Evolutionary conservation across 2,113 vertebrate genomes (phyloP).

Genomic region (Microtus montanus): DNA sequence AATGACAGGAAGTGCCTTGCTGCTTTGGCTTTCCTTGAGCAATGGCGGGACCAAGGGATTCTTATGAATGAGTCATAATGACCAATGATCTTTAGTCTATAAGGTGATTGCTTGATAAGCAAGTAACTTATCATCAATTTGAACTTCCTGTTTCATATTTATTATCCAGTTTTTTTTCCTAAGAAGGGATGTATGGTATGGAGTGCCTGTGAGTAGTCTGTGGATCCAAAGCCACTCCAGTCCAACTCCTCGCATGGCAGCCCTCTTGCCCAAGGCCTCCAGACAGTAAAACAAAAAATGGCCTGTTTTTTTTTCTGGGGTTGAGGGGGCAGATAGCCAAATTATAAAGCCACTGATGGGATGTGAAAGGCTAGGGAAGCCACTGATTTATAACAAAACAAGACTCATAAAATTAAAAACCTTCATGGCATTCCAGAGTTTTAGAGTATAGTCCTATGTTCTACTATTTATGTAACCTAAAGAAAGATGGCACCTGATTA

Average conservation of each 20-base stretch:
- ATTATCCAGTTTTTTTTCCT: neutral
- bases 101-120: constrained; percentile 61
- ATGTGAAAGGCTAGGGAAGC: neutral
- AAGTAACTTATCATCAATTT: constrained; percentile 1
- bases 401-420: neutral
- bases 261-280: neutral
- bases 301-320: neutral
- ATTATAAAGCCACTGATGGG: neutral
- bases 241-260: neutral
- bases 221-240: neutral
- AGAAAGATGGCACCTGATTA: neutral
- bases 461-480: neutral
- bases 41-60: constrained; percentile 5
- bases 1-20: constrained; percentile 35
- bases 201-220: neutral
- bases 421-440: neutral
- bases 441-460: neutral
- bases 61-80: constrained; percentile 35
- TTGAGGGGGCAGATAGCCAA: neutral
- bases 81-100: constrained; percentile 41
- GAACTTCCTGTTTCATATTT: constrained; percentile 56
- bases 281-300: neutral
- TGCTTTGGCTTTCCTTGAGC: constrained; percentile 46
- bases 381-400: neutral
- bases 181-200: neutral